Conservation (phyloP, 2,888 invertebrate genomes). For the Trachelus troglodyta region DNA sequence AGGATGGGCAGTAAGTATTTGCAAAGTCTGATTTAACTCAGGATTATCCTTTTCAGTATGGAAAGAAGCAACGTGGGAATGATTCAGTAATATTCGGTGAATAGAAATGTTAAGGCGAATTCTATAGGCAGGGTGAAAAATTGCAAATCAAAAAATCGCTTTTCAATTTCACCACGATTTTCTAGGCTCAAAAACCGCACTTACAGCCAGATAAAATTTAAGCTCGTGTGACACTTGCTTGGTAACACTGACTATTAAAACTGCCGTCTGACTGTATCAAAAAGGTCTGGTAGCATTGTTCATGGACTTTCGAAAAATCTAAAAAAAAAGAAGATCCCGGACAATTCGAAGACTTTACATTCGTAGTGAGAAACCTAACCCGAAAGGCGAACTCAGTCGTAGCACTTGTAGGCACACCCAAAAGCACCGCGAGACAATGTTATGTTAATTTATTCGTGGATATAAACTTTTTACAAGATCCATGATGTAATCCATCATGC, state of each 20-base stretch:
- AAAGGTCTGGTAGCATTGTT: neutral
- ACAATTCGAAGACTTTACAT: neutral
- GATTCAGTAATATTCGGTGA: neutral
- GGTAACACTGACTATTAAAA: neutral
- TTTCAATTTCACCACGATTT: neutral
- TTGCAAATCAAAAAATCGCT: neutral
- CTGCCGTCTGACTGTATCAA: neutral
- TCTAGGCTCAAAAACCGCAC: neutral
- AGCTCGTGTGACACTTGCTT: neutral
- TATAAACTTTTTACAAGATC: constrained; percentile 45
- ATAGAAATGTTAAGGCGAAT: neutral
- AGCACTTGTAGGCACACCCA: neutral
- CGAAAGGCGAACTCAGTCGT: neutral
- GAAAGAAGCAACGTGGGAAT: neutral
- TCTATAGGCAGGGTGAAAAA: neutral
- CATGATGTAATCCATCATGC: constrained; percentile 55
- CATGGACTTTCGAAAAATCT: neutral
- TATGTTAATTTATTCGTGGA: constrained; percentile 53
- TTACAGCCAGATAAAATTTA: neutral
- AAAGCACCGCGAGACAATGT: constrained; percentile 34
- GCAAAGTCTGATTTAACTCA: neutral
- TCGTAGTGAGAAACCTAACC: neutral
- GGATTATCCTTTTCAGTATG: neutral
- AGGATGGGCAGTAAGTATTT: neutral
- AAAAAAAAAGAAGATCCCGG: neutral